These are phyloP conservation scores for Lochmaea crataegi DNA, from an alignment of 2,888 invertebrate species.

Conservation along the genomic window DNA sequence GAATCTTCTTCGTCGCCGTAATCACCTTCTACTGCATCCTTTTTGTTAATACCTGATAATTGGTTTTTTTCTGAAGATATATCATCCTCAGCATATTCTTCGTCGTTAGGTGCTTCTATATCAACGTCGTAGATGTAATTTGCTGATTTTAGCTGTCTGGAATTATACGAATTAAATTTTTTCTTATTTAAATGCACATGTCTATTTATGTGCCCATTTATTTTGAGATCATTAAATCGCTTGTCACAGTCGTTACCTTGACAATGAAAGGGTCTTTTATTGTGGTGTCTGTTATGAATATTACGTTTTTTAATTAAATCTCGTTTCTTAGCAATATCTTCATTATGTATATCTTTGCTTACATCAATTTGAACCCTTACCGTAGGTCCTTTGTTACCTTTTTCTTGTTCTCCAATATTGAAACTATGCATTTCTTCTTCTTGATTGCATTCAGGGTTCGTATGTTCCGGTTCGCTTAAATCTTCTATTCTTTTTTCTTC, in stretches of 20 bases:
- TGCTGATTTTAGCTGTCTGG: constrained; percentile 37
- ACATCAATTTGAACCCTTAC: background rate
- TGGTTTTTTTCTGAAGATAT: constrained; percentile 23
- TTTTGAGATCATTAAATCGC: no score
- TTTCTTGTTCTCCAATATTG: background rate
- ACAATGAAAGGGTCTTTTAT: background rate
- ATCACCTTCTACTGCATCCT: constrained; percentile 49
- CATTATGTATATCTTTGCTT: background rate
- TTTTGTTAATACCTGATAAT: constrained; percentile 19
- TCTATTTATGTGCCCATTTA: background rate
- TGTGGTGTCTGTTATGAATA: background rate
- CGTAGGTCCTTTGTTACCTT: background rate
- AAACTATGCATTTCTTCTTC: background rate
- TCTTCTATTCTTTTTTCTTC: background rate
- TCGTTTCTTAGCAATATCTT: background rate
- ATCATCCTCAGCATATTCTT: constrained; percentile 20
- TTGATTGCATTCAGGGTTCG: no score
- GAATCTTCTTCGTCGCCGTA: constrained; percentile 52
- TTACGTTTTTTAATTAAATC: background rate
- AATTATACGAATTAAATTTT: constrained; percentile 8
- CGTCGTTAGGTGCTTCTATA: constrained; percentile 36
- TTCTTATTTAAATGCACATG: constrained; percentile 5
- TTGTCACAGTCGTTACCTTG: background rate
- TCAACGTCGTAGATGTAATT: constrained; percentile 46
- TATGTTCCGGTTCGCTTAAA: background rate